Conservation (phyloP, 2,888 invertebrate genomes). For the Habroteleia sp. region DNA sequence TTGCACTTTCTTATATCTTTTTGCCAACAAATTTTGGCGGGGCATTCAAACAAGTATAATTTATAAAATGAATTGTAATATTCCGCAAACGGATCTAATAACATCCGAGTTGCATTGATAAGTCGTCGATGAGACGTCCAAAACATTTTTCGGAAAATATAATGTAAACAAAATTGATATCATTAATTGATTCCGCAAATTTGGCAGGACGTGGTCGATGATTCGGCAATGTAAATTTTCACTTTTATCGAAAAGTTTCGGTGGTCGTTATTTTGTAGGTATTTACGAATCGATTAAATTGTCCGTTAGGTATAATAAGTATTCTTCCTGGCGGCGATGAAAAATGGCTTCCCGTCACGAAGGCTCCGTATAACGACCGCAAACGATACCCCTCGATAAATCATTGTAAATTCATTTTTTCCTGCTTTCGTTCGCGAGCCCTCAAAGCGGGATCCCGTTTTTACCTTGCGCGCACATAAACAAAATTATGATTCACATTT, state of each 20-base stretch:
- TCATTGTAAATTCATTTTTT: constrained; percentile 73
- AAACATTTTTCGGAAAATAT: too few species aligned
- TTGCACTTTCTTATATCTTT: too few species aligned
- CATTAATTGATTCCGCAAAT: constrained; percentile 50
- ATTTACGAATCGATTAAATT: constrained; percentile 74
- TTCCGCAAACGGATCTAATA: too few species aligned
- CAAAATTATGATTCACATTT: constrained; percentile 52
- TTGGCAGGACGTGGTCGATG: constrained; percentile 27
- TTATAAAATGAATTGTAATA: too few species aligned
- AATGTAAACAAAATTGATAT: too few species aligned
- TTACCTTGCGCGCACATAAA: constrained; percentile 33
- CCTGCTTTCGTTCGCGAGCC: constrained; percentile 26
- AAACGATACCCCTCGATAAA: constrained; percentile 73
- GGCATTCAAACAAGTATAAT: too few species aligned
- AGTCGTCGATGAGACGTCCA: too few species aligned
- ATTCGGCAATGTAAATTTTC: constrained; percentile 54
- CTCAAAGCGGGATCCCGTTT: constrained; percentile 22
- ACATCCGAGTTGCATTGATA: too few species aligned
- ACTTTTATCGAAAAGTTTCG: constrained; percentile 44
- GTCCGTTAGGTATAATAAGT: constrained; percentile 70
- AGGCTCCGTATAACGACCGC: constrained; percentile 69
- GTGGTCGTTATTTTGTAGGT: constrained; percentile 45
- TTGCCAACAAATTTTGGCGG: too few species aligned
- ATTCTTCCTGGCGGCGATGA: constrained; percentile 70
- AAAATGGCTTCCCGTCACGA: constrained; percentile 74